These are phyloP conservation scores for Diogma glabrata DNA, from an alignment of 2,888 invertebrate genomes.

Conservation along the genomic window DNA sequence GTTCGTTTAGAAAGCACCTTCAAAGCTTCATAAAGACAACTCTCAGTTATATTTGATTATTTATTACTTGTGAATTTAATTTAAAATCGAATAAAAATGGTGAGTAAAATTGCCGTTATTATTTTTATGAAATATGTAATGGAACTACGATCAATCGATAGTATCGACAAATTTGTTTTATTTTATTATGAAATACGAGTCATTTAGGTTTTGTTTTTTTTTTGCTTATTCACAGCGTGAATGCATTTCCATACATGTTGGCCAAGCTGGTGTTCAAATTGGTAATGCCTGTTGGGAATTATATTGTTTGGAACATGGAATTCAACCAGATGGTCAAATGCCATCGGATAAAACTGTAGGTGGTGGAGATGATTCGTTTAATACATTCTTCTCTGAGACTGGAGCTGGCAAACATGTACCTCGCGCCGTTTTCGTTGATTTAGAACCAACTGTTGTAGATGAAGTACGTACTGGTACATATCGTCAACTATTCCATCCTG, in stretches of 20 bases:
- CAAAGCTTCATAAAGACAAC: slow-evolving; percentile 44
- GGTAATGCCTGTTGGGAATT: slow-evolving; percentile 86
- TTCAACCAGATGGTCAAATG: slow-evolving; percentile 88
- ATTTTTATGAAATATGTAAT: too few relatives aligned
- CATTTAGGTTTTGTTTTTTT: too few relatives aligned
- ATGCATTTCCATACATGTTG: slow-evolving; percentile 67
- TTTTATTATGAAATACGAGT: too few relatives aligned
- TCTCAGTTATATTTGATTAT: background rate
- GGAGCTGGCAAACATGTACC: slow-evolving; percentile 77
- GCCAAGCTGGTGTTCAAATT: slow-evolving; percentile 79
- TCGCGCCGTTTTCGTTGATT: slow-evolving; percentile 77
- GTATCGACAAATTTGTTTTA: too few relatives aligned
- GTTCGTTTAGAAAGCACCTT: slow-evolving; percentile 60
- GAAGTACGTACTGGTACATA: slow-evolving; percentile 76
- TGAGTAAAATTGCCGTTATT: slow-evolving; percentile 25
- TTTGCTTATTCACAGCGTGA: too few relatives aligned
- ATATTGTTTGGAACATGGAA: slow-evolving; percentile 79
- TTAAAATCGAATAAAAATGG: slow-evolving; percentile 28
- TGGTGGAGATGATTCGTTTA: slow-evolving; percentile 64
- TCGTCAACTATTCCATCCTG: slow-evolving; percentile 77
- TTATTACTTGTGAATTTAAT: slow-evolving; percentile 25
- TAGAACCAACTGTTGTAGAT: slow-evolving; percentile 88
- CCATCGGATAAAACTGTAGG: slow-evolving; percentile 69
- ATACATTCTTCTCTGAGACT: slow-evolving; percentile 68
- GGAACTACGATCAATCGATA: too few relatives aligned